Conservation (phyloP, 2,888 invertebrate genomes). For the Mimachlamys varia region DNA sequence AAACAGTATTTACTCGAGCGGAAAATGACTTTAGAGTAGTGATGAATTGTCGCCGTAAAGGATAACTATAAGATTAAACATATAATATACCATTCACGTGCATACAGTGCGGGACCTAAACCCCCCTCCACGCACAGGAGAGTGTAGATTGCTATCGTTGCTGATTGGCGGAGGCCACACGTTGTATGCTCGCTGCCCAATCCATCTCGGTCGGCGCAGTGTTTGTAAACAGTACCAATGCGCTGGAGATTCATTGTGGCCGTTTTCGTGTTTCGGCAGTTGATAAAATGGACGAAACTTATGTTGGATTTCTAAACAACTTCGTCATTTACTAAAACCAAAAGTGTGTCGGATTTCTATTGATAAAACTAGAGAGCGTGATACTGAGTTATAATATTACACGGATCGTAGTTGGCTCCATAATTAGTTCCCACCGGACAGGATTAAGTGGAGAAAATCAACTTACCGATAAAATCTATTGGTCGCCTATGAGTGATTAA, state of each 20-base stretch:
- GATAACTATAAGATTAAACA: neutral
- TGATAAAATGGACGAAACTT: neutral
- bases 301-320: neutral
- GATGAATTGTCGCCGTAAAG: neutral
- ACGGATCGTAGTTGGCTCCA: neutral
- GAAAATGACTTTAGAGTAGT: neutral
- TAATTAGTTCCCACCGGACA: neutral
- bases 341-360: slow-evolving; percentile 12
- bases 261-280: neutral
- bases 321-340: neutral
- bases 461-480: neutral
- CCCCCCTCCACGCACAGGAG: neutral
- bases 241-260: neutral
- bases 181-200: neutral
- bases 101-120: neutral
- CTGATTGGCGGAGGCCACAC: slow-evolving; percentile 15
- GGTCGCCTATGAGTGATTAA: neutral
- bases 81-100: neutral
- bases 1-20: neutral
- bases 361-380: neutral
- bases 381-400: neutral
- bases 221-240: slow-evolving; percentile 11
- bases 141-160: neutral
- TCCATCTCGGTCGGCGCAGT: neutral
- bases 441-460: neutral